phyloP scores from a whole-genome alignment of 2,888 invertebrate species.

The Zele albiditarsus region DNA sequence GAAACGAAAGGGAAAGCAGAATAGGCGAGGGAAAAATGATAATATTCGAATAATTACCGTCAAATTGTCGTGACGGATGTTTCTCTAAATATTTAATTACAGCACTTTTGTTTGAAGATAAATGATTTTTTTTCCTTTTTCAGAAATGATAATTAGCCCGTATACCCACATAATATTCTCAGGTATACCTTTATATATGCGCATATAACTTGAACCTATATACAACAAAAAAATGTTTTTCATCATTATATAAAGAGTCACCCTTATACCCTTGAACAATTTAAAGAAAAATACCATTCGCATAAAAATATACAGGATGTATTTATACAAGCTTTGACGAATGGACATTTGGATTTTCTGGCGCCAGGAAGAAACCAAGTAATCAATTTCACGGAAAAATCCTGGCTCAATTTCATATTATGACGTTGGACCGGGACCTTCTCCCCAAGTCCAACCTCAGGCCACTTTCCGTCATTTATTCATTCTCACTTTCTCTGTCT shows the following conservation, averaged over 20 bases:
- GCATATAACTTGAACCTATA: too few relatives aligned
- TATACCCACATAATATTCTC: neutral
- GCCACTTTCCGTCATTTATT: slow-evolving; percentile 38
- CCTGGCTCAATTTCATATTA: slow-evolving; percentile 69
- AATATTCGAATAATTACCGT: slow-evolving; percentile 12
- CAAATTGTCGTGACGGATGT: slow-evolving; percentile 23
- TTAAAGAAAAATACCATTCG: too few relatives aligned
- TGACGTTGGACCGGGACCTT: slow-evolving; percentile 59
- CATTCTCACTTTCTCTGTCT: slow-evolving; percentile 5
- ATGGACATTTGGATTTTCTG: slow-evolving; percentile 36
- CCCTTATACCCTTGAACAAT: too few relatives aligned
- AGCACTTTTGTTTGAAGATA: slow-evolving; percentile 11
- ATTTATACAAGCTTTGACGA: slow-evolving; percentile 13
- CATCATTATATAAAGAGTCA: too few relatives aligned
- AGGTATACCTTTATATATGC: too few relatives aligned
- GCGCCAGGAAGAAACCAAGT: slow-evolving; percentile 45
- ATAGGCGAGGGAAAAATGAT: neutral
- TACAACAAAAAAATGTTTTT: too few relatives aligned
- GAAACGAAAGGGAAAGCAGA: neutral
- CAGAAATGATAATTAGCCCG: slow-evolving; percentile 7
- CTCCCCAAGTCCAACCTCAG: slow-evolving; percentile 35
- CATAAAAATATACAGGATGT: neutral
- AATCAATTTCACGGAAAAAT: slow-evolving; percentile 70
- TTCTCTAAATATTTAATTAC: slow-evolving; percentile 11
- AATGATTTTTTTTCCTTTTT: slow-evolving; percentile 14